A percentile compares a stretch with the other conserved stretches of the same genome.
These are phyloP conservation scores for Salmo trutta DNA, from an alignment of 2,797 vertebrate species.

Conservation along the genomic window DNA sequence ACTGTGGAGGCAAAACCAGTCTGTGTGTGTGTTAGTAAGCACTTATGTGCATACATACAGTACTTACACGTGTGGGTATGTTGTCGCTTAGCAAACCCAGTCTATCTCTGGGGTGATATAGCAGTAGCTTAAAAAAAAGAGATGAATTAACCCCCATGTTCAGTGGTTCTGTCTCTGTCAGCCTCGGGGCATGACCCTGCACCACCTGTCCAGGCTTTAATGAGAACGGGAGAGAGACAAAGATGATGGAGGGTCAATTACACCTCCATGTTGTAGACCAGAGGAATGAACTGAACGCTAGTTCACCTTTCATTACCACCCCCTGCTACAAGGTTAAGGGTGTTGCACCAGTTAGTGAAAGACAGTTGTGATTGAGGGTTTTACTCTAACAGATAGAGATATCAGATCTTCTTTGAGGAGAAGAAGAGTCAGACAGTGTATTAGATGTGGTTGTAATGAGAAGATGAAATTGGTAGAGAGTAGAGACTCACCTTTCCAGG, in stretches of 20 bases:
- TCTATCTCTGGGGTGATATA: neutral
- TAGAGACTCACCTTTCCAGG: neutral
- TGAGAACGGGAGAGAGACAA: slow-evolving; percentile 58
- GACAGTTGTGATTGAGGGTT: slow-evolving; percentile 40
- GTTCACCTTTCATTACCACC: slow-evolving; percentile 73
- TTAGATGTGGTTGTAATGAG: neutral
- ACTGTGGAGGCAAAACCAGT: slow-evolving; percentile 57
- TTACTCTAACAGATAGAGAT: slow-evolving; percentile 28
- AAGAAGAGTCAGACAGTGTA: neutral
- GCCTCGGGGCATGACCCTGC: slow-evolving; percentile 53
- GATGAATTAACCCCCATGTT: slow-evolving; percentile 51
- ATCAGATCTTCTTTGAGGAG: neutral
- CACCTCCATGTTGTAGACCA: slow-evolving; percentile 58
- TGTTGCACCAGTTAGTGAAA: slow-evolving; percentile 63
- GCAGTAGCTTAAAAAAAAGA: slow-evolving; percentile 35
- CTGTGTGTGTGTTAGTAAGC: neutral
- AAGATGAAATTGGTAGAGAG: neutral
- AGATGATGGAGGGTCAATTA: slow-evolving; percentile 75
- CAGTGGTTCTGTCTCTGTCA: slow-evolving; percentile 31
- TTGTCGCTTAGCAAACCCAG: slow-evolving; percentile 12
- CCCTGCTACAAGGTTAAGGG: slow-evolving; percentile 61
- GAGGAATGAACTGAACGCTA: neutral
- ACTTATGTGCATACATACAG: neutral
- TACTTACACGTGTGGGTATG: slow-evolving; percentile 26
- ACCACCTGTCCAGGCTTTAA: slow-evolving; percentile 66